Evolutionary conservation across 2,888 invertebrate genomes (phyloP).

Genomic region (Polietes domitor): DNA sequence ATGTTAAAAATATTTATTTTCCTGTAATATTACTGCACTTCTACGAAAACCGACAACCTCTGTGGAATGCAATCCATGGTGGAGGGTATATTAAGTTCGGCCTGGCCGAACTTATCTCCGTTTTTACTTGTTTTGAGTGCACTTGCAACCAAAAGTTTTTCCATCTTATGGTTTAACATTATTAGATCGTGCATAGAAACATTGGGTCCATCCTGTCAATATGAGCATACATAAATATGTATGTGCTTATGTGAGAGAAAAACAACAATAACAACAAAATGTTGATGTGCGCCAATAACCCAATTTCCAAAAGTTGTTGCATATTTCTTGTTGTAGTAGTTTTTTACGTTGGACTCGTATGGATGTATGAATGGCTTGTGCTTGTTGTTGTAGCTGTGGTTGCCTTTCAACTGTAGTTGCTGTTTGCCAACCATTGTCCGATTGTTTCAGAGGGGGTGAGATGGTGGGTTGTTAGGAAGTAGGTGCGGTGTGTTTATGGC

Average conservation of each 20-base stretch:
- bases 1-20: too few species aligned
- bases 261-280: slow-evolving; percentile 52
- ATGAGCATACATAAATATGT: slow-evolving; percentile 31
- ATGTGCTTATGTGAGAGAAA: slow-evolving; percentile 16
- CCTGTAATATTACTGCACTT: too few species aligned
- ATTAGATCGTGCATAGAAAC: not conserved
- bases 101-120: too few species aligned
- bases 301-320: slow-evolving; percentile 56
- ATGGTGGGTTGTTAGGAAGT: not conserved
- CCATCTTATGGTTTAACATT: too few species aligned
- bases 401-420: slow-evolving; percentile 15
- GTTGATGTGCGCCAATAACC: slow-evolving; percentile 67
- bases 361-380: not conserved
- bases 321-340: slow-evolving; percentile 3
- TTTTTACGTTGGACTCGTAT: too few species aligned
- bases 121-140: too few species aligned
- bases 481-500: too few species aligned
- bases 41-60: too few species aligned
- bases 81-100: too few species aligned
- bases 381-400: slow-evolving; percentile 12
- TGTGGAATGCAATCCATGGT: too few species aligned
- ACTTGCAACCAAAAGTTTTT: too few species aligned
- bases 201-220: not conserved
- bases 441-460: not conserved
- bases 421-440: slow-evolving; percentile 12